These are phyloP conservation scores for Cyanoramphus novaezelandiae DNA, from an alignment of 2,113 vertebrate genomes.

Conservation along the genomic window DNA sequence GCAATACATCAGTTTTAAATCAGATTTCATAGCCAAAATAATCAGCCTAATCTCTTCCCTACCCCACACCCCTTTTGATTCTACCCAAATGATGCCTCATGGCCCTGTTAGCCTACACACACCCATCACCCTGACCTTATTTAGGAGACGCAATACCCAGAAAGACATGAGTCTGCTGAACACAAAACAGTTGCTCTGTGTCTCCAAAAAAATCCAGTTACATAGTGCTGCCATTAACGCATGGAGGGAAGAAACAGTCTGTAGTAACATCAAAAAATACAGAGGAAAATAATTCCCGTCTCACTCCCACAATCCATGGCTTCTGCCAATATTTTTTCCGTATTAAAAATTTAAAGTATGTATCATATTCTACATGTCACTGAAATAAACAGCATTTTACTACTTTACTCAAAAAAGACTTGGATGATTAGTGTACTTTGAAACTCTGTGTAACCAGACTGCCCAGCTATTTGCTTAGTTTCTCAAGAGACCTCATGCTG, in stretches of 20 bases:
- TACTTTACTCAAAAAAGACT: background rate
- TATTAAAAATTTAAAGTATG: background rate
- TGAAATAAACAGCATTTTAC: background rate
- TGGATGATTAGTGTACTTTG: constrained; percentile 8
- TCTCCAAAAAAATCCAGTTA: background rate
- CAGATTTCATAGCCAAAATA: background rate
- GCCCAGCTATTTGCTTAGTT: constrained; percentile 46
- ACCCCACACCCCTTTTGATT: fast-evolving
- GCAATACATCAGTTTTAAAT: background rate
- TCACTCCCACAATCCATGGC: background rate
- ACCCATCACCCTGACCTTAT: background rate
- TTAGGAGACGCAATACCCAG: background rate
- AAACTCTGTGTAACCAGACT: constrained; percentile 9
- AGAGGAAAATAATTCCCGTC: background rate
- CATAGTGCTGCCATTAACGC: background rate
- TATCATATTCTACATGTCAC: background rate
- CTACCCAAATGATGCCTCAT: background rate
- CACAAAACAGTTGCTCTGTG: background rate
- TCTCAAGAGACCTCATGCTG: constrained; percentile 45
- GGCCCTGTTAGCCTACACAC: background rate
- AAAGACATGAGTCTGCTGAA: background rate
- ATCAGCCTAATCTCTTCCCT: background rate
- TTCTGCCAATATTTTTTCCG: background rate
- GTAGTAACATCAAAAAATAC: background rate
- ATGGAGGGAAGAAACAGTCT: fast-evolving